Conservation (phyloP, 2,113 vertebrate genomes). For the Embiotoca jacksoni region DNA sequence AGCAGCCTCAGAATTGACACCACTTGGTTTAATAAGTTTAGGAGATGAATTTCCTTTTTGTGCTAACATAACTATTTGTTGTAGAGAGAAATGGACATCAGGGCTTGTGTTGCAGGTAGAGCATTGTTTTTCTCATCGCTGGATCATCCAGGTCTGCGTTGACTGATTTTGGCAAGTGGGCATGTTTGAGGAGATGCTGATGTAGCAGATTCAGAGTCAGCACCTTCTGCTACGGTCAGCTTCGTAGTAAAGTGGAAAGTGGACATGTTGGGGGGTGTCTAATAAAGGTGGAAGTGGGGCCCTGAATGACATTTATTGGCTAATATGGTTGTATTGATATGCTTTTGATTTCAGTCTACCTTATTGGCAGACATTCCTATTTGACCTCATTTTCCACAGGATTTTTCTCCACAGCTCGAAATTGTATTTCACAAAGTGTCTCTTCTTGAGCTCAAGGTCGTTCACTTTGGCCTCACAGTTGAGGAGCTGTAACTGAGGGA, state of each 20-base stretch:
- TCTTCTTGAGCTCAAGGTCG: too few relatives aligned
- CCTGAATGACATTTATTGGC: neutral
- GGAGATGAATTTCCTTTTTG: neutral
- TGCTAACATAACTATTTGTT: neutral
- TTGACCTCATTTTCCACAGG: too few relatives aligned
- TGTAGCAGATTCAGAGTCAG: neutral
- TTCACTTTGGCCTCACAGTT: too few relatives aligned
- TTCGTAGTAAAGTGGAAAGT: neutral
- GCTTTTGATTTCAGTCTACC: too few relatives aligned
- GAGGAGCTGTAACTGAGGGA: too few relatives aligned
- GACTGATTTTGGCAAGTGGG: neutral
- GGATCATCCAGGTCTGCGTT: constrained; percentile 1
- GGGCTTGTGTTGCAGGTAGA: too few relatives aligned
- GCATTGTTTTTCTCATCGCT: neutral
- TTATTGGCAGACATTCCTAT: too few relatives aligned
- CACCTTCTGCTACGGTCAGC: neutral
- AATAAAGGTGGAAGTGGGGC: too few relatives aligned
- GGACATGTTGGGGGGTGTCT: neutral
- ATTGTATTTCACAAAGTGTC: too few relatives aligned
- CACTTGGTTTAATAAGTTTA: neutral
- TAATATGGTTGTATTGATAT: neutral
- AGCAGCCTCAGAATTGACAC: neutral
- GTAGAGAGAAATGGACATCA: neutral
- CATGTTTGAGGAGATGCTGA: neutral
- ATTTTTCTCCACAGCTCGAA: too few relatives aligned